Evolutionary conservation across 2,113 vertebrate genomes (phyloP).

Genomic region (Alouatta palliata): DNA sequence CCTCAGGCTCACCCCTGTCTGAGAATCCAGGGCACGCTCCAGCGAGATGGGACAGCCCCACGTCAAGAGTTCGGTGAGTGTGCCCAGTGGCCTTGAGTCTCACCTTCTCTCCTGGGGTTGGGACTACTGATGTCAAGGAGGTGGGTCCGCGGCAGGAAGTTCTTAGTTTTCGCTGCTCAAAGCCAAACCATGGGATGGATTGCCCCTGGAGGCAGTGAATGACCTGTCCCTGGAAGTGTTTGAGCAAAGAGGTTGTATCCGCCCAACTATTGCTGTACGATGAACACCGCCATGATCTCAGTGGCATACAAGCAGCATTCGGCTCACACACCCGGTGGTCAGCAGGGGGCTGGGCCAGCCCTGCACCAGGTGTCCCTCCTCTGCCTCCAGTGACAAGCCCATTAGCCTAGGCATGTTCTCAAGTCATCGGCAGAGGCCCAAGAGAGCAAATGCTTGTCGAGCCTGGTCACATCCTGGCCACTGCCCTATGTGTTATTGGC

Average conservation of each 20-base stretch:
- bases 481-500: background rate
- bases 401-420: background rate
- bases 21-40: conserved; percentile 81
- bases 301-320: background rate
- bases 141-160: background rate
- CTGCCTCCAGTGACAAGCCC: background rate
- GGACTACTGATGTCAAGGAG: background rate
- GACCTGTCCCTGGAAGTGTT: background rate
- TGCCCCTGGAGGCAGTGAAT: background rate
- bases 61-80: conserved; percentile 76
- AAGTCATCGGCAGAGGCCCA: background rate
- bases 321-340: background rate
- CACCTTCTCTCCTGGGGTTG: background rate
- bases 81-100: background rate
- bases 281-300: background rate
- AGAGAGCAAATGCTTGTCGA: background rate
- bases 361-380: background rate
- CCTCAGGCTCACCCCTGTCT: conserved; percentile 84
- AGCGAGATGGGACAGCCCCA: conserved; percentile 19
- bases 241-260: background rate
- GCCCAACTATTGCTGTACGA: no score
- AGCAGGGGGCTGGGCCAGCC: background rate
- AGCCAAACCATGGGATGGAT: background rate
- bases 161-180: background rate
- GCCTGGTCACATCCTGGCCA: background rate